Percentiles rank a stretch among this genome's conserved stretches.
Conservation (phyloP, 2,888 invertebrate genomes). For the Lepidochrysops patricia region DNA sequence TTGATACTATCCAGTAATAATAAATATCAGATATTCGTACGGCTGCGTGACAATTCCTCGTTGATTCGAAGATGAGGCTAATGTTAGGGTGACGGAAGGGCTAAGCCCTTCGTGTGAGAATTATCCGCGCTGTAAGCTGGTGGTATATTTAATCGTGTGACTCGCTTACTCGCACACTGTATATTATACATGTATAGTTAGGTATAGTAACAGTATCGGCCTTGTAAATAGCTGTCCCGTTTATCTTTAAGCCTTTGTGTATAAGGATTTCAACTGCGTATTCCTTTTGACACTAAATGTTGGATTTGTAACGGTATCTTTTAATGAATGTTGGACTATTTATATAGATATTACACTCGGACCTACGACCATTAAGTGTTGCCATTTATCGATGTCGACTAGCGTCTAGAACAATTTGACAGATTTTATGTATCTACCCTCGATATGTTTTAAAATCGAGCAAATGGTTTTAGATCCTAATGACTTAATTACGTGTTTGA, state of each 20-base stretch:
- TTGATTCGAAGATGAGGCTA: background rate
- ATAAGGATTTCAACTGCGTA: constrained; percentile 32
- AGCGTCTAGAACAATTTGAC: constrained; percentile 17
- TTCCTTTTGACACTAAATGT: constrained; percentile 24
- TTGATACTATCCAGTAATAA: constrained; percentile 33
- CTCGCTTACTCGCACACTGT: constrained; percentile 31
- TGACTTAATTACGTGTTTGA: constrained; percentile 22
- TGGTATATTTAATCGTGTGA: constrained; percentile 26
- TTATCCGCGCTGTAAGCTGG: constrained; percentile 18
- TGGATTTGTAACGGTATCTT: constrained; percentile 15
- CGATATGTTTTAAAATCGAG: background rate
- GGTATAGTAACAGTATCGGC: constrained; percentile 45
- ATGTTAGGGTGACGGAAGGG: background rate
- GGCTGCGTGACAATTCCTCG: constrained; percentile 10
- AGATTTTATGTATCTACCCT: background rate
- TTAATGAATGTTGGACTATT: constrained; percentile 22
- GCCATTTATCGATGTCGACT: constrained; percentile 21
- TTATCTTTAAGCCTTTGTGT: constrained; percentile 36
- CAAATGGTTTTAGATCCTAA: constrained; percentile 18
- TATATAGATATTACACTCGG: constrained; percentile 16
- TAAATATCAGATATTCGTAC: background rate
- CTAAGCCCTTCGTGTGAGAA: background rate
- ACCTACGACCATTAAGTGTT: constrained; percentile 20
- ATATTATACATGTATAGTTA: constrained; percentile 63
- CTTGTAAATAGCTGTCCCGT: constrained; percentile 61